Conservation (phyloP, 2,888 invertebrate species). For the Ectemnius lituratus region DNA sequence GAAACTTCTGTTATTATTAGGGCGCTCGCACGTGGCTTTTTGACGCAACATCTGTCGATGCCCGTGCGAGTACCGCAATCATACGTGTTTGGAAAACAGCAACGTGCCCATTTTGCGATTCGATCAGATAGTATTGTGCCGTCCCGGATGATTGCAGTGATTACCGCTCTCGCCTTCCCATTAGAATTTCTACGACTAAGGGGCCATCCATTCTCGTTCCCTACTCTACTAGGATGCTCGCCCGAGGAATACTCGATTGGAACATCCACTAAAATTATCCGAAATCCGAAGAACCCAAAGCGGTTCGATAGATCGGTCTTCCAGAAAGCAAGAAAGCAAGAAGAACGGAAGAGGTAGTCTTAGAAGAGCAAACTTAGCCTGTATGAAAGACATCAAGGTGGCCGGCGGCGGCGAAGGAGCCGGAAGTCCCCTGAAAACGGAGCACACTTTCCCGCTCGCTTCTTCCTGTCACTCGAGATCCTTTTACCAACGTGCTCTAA, state of each 20-base stretch:
- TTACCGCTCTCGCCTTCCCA: conserved; percentile 67
- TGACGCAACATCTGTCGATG: conserved; percentile 62
- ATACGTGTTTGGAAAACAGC: conserved; percentile 69
- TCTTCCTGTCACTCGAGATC: conserved; percentile 69
- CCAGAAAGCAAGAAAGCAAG: background rate
- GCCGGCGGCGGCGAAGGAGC: conserved; percentile 23
- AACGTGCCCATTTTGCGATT: conserved; percentile 66
- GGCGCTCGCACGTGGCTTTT: conserved; percentile 38
- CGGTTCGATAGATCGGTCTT: background rate
- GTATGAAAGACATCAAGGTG: conserved; percentile 4
- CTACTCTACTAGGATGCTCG: background rate
- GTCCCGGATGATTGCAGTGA: conserved; percentile 73
- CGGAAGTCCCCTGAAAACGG: conserved; percentile 56
- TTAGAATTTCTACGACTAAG: conserved; percentile 61
- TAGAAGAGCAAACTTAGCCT: no score
- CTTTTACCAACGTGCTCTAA: conserved; percentile 46
- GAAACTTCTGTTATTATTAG: conserved; percentile 60
- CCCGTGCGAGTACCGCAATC: conserved; percentile 57
- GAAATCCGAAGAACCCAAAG: background rate
- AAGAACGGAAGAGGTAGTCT: background rate
- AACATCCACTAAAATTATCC: background rate
- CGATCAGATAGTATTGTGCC: conserved; percentile 73
- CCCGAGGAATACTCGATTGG: background rate
- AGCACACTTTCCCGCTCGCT: conserved; percentile 40
- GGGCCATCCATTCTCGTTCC: conserved; percentile 37